Base-by-base conservation (phyloP, 2,888 invertebrate genomes). In the Plagodis pulveraria region DNA sequence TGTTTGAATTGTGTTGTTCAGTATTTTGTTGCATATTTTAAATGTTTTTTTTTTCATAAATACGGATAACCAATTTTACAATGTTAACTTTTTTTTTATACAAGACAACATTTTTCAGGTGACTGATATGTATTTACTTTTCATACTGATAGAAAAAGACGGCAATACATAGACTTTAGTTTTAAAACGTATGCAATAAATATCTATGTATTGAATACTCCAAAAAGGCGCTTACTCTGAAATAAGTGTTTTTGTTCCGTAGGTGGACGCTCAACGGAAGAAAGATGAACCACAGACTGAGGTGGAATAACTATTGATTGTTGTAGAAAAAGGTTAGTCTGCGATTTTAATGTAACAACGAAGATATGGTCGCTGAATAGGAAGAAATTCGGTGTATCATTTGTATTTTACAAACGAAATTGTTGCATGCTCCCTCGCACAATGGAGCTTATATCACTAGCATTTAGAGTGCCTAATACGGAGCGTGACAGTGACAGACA, bases 201-300 rank as follows among this genome's bases (percentile, higher is more conserved):
- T 22, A 5, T 7, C 7, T 62, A 81, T 64, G 72, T 51, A 52
- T 58, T 41, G 34, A 50, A 62, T 59, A 52, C 40, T 32, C 49
- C 35, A 36, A 0, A 5, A 36, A 35, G 41, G 41, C 34, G 41
- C 9, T n/a, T 46, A 46, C 46, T 50, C 47, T 57, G 56, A 42
- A 47, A 47, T 8, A 8, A 43, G 62, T 53, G 56, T 74, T 73
- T 79, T 65, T 74, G 62, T 50, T 77, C 65, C 73, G 36, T 80
- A 83, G 83, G 67, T 79, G 58, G 70, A 74, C 40, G 69, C 72
- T 12, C 63, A 58, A 22, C 63, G 58, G 43, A 60, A 58, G 40
- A 58, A 63, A 12, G 45, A 46, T 11, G 64, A 56, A 34, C 9
- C 41, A 34, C 6, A 34, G 54, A 51, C 63, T 69, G 65, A 34